phyloP scores from a whole-genome alignment of 2,113 vertebrate species.

The Campylomormyrus numenius region DNA sequence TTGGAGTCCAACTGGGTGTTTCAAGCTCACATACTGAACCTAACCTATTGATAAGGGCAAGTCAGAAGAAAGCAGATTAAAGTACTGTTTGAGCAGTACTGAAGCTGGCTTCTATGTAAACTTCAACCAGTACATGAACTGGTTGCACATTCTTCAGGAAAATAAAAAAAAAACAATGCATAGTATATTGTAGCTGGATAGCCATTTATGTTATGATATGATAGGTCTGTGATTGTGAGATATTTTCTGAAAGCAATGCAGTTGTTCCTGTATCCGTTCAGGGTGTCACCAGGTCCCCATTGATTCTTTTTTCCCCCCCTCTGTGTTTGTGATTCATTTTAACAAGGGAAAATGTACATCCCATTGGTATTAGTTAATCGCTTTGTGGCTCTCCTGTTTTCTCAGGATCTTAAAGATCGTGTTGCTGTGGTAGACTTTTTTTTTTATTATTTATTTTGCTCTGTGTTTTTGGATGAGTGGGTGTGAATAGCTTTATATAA shows the following conservation, averaged over 20 bases:
- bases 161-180: background rate
- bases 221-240: background rate
- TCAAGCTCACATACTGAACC: background rate
- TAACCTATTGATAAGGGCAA: background rate
- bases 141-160: background rate
- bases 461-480: background rate
- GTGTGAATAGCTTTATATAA: background rate
- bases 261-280: background rate
- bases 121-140: slow-evolving; percentile 9
- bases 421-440: background rate
- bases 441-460: background rate
- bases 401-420: background rate
- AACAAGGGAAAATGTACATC: background rate
- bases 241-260: background rate
- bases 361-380: background rate
- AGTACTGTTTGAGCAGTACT: slow-evolving; percentile 1
- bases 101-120: slow-evolving; percentile 20
- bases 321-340: background rate
- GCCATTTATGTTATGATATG: background rate
- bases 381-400: background rate
- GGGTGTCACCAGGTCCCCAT: background rate
- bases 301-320: background rate
- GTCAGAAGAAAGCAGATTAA: slow-evolving; percentile 20
- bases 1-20: background rate
- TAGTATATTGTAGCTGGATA: background rate